phyloP scores from a whole-genome alignment of 2,113 vertebrate species.

The Pteropus alecto region DNA sequence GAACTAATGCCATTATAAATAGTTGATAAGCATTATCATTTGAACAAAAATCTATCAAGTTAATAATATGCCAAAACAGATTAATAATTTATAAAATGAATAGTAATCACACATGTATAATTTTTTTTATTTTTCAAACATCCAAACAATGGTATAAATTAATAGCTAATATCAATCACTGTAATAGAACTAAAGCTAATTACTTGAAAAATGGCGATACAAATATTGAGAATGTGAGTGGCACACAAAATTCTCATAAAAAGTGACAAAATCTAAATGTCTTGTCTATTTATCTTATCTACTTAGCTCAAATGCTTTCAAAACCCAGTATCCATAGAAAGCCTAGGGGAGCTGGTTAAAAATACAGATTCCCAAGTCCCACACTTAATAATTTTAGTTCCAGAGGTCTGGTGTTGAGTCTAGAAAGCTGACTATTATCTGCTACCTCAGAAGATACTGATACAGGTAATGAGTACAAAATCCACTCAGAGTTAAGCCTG shows the following conservation, averaged over 20 bases:
- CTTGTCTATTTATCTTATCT: neutral
- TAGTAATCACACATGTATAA: constrained; percentile 37
- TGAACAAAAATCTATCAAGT: constrained; percentile 42
- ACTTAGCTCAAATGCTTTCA: neutral
- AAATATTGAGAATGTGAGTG: constrained; percentile 35
- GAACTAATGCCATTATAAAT: constrained; percentile 12
- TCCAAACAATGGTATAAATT: constrained; percentile 44
- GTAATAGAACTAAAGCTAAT: constrained; percentile 57
- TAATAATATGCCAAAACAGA: constrained; percentile 44
- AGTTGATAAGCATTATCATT: neutral
- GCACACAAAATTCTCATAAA: constrained; percentile 30
- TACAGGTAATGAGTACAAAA: neutral
- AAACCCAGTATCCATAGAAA: neutral
- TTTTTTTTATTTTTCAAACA: constrained; percentile 46
- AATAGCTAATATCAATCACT: constrained; percentile 21
- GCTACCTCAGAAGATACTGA: neutral
- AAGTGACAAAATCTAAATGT: constrained; percentile 10
- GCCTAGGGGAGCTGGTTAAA: neutral
- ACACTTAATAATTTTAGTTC: neutral
- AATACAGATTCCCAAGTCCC: neutral
- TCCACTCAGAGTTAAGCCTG: neutral
- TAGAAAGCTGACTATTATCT: neutral
- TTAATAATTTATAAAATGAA: constrained; percentile 46
- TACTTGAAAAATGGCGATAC: constrained; percentile 30
- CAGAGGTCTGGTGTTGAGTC: neutral